phyloP scores from a whole-genome alignment of 92 coral and sea anemone species.

The Palythoa heliodiscus region DNA sequence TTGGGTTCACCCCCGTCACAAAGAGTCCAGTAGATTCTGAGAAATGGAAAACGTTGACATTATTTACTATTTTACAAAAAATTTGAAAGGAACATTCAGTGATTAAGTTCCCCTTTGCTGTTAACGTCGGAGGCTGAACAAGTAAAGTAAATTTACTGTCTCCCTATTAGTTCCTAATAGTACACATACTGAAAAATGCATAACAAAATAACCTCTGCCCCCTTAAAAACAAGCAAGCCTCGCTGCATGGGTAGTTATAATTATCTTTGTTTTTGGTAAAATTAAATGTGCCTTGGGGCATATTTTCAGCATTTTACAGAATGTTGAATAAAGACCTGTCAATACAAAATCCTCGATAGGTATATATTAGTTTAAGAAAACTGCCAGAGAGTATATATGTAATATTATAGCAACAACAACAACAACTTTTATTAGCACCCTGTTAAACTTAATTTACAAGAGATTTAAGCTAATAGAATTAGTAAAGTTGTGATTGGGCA shows the following conservation, averaged over 20 bases:
- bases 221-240: neutral
- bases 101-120: neutral
- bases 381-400: neutral
- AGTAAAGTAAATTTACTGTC: neutral
- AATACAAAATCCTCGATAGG: neutral
- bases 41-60: neutral
- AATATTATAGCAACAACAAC: neutral
- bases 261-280: neutral
- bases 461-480: too few species aligned
- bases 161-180: neutral
- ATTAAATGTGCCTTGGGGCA: neutral
- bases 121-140: neutral
- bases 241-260: neutral
- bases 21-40: slow-evolving; percentile 44
- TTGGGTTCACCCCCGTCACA: slow-evolving; percentile 56
- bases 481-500: too few species aligned
- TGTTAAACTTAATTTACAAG: too few species aligned
- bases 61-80: too few species aligned
- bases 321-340: neutral
- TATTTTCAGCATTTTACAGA: neutral
- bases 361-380: neutral
- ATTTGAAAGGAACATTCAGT: too few species aligned
- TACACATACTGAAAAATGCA: neutral
- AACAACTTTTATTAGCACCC: too few species aligned
- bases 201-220: neutral